A percentile compares a stretch with the other conserved stretches of the same genome.
Conservation (phyloP, 30 jellyfish, hydroid and myxozoan genomes). For the Catostylus mosaicus region DNA sequence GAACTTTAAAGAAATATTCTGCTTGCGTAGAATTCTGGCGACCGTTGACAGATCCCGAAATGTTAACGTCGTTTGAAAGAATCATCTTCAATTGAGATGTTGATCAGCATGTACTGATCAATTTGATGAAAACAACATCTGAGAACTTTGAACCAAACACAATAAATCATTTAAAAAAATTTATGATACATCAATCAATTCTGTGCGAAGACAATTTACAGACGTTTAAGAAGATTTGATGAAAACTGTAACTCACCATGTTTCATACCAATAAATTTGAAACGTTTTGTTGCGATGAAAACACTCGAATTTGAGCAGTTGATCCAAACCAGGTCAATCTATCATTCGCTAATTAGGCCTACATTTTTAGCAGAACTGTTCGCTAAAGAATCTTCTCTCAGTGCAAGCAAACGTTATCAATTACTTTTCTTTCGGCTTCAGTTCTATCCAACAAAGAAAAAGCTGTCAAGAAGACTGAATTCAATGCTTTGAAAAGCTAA, state of each 20-base stretch:
- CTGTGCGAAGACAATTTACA: too few species aligned
- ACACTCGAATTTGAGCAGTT: background rate
- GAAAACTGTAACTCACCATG: background rate
- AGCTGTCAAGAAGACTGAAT: background rate
- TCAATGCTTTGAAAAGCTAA: constrained; percentile 2
- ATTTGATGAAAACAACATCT: too few species aligned
- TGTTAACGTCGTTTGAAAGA: too few species aligned
- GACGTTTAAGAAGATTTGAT: too few species aligned
- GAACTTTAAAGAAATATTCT: too few species aligned
- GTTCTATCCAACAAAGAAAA: background rate
- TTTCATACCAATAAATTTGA: background rate
- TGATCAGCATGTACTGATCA: too few species aligned
- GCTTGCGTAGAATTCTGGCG: too few species aligned
- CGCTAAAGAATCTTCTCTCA: background rate
- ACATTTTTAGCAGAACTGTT: background rate
- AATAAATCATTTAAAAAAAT: too few species aligned
- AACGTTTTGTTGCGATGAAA: background rate
- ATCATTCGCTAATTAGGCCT: background rate
- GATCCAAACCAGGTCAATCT: background rate
- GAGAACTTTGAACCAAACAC: too few species aligned
- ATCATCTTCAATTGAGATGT: too few species aligned
- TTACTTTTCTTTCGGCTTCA: background rate
- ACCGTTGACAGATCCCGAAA: too few species aligned
- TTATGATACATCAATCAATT: too few species aligned
- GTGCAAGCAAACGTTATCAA: background rate